A percentile compares a stretch with the other conserved stretches of the same genome.
Conservation (phyloP, 2,797 vertebrate genomes). For the Labroides dimidiatus region DNA sequence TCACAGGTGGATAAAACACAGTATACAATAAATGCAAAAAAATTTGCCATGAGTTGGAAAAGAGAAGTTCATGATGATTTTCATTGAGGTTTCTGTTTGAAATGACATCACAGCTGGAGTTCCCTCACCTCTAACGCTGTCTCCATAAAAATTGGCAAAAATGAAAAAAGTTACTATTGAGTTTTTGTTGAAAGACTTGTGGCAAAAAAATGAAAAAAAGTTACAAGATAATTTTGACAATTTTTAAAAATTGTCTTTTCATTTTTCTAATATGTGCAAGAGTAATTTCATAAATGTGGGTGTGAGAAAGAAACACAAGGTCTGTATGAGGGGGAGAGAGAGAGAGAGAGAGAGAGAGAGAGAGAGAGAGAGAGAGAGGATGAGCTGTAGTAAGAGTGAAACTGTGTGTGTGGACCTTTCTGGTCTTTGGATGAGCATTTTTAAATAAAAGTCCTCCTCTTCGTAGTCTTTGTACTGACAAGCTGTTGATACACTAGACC, state of each 20-base stretch:
- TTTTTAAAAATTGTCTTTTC: not conserved
- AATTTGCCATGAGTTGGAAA: too few relatives aligned
- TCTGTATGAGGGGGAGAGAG: conserved; percentile 5
- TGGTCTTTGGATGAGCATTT: conserved; percentile 15
- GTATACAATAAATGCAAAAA: too few relatives aligned
- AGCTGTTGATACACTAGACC: conserved; percentile 25
- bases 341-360: not conserved
- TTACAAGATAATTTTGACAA: not conserved
- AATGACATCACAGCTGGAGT: too few relatives aligned
- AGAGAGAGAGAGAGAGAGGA: not conserved
- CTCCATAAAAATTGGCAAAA: not conserved
- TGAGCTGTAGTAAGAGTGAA: not conserved
- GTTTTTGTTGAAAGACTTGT: not conserved
- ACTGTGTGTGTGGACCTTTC: conserved; percentile 3
- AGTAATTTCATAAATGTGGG: conserved; percentile 4
- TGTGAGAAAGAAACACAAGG: conserved; percentile 20
- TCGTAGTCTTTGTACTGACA: not conserved
- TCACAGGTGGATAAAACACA: too few relatives aligned
- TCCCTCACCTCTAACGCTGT: too few relatives aligned
- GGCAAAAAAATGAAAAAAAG: not conserved
- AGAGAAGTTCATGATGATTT: too few relatives aligned
- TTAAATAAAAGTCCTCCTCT: conserved; percentile 34
- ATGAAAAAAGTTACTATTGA: not conserved
- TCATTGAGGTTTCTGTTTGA: too few relatives aligned
- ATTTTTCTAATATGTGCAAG: not conserved